These are phyloP conservation scores for Brachypodius melanocephalos DNA, from an alignment of 2,113 vertebrate genomes.

Conservation along the genomic window DNA sequence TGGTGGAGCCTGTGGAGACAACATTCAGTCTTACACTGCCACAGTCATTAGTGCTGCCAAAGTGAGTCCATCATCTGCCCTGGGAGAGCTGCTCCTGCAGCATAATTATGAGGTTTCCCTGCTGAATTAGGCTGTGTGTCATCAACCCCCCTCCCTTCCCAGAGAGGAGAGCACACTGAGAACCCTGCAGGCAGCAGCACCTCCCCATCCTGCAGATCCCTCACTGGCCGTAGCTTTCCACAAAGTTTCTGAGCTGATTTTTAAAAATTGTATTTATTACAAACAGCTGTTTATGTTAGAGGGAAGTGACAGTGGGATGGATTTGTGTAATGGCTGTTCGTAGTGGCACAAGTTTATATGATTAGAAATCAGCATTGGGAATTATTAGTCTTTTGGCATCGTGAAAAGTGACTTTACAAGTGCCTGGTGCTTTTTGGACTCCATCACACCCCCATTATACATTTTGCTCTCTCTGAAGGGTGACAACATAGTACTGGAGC, in stretches of 20 bases:
- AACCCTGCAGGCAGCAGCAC: not conserved
- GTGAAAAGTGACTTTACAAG: not conserved
- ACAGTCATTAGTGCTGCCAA: conserved; percentile 99
- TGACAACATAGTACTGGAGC: not conserved
- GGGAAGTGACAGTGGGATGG: not conserved
- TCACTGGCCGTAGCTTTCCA: not conserved
- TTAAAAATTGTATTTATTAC: not conserved
- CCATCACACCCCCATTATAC: not conserved
- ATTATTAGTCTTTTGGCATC: not conserved
- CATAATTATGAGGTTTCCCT: conserved; percentile 37
- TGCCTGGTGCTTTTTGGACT: not conserved
- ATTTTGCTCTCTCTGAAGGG: not conserved
- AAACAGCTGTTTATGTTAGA: not conserved
- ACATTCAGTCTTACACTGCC: conserved; percentile 96
- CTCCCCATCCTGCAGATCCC: not conserved
- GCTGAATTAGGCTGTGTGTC: conserved; percentile 24
- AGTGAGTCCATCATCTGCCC: conserved; percentile 78
- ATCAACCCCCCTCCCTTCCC: not conserved
- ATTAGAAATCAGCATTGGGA: not conserved
- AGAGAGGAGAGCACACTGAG: not conserved
- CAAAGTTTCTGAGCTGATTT: not conserved
- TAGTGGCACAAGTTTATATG: not conserved
- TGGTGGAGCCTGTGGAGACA: conserved; percentile 96
- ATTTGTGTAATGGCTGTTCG: not conserved
- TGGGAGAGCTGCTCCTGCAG: conserved; percentile 11